Conservation (phyloP, 1,140 invertebrate genomes). For the Drosophila equinoxialis region DNA sequence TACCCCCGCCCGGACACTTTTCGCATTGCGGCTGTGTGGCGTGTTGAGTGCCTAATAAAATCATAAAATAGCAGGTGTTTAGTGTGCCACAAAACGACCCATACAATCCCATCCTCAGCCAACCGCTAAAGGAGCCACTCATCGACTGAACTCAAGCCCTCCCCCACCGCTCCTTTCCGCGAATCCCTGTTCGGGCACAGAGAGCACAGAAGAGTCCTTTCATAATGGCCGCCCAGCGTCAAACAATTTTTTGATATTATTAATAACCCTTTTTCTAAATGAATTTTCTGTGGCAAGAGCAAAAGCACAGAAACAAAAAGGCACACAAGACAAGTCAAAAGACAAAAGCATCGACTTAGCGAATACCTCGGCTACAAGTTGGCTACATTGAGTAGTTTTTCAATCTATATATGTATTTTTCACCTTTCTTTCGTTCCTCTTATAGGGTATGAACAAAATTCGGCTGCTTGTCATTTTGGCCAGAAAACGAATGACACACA, state of each 20-base stretch:
- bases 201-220: slow-evolving; percentile 1
- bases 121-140: slow-evolving; percentile 23
- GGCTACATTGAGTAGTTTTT: not conserved
- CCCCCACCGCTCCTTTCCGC: no score
- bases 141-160: not conserved
- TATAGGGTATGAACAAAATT: slow-evolving; percentile 3
- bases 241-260: slow-evolving; percentile 70
- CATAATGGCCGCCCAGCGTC: slow-evolving; percentile 65
- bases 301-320: not conserved
- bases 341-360: slow-evolving; percentile 45
- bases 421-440: not conserved
- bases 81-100: slow-evolving; percentile 62
- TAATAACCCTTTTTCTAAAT: slow-evolving; percentile 80
- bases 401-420: not conserved
- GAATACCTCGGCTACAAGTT: not conserved
- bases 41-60: slow-evolving; percentile 79
- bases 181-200: not conserved
- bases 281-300: slow-evolving; percentile 67
- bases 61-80: slow-evolving; percentile 78
- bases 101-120: slow-evolving; percentile 38
- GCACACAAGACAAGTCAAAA: slow-evolving; percentile 49
- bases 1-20: not conserved
- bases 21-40: slow-evolving; percentile 46
- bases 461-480: slow-evolving; percentile 25
- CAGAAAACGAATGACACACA: slow-evolving; percentile 22